phyloP scores from a whole-genome alignment of 2,888 invertebrate genomes.

The Aricia artaxerxes region DNA sequence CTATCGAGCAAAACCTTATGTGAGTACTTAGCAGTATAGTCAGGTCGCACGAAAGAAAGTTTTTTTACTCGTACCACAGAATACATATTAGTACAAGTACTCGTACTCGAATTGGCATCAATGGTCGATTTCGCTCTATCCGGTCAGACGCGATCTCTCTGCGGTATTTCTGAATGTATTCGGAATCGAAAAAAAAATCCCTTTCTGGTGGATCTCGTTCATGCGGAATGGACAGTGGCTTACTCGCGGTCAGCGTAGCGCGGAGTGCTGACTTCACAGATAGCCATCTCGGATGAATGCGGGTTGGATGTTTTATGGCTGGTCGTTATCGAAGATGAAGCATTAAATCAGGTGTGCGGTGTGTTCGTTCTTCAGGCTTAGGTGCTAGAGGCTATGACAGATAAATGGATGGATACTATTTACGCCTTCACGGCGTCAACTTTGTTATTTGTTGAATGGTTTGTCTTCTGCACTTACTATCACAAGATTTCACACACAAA shows the following conservation, averaged over 20 bases:
- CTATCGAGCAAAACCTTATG: too few species aligned
- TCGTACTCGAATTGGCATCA: too few species aligned
- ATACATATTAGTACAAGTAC: too few species aligned
- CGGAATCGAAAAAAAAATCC: conserved; percentile 34
- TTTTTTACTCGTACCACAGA: too few species aligned
- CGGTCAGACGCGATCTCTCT: neutral
- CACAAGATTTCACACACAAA: neutral
- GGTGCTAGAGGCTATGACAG: neutral
- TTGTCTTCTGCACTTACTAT: neutral
- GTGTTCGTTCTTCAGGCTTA: conserved; percentile 56
- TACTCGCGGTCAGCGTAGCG: conserved; percentile 61
- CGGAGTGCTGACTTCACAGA: conserved; percentile 58
- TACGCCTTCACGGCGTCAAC: neutral
- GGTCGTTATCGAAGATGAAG: conserved; percentile 63
- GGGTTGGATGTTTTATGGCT: conserved; percentile 70
- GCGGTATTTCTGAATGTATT: neutral
- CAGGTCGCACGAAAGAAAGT: too few species aligned
- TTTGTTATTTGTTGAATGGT: neutral
- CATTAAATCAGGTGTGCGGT: conserved; percentile 71
- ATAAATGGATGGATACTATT: neutral
- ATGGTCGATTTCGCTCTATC: too few species aligned
- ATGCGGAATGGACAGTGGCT: conserved; percentile 55
- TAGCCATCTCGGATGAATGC: conserved; percentile 63
- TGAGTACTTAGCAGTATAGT: too few species aligned
- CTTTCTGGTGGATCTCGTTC: conserved; percentile 49